Evolutionary conservation across 2,113 vertebrate species (phyloP).

Genomic region (Ptilorrhoa leucosticta): DNA sequence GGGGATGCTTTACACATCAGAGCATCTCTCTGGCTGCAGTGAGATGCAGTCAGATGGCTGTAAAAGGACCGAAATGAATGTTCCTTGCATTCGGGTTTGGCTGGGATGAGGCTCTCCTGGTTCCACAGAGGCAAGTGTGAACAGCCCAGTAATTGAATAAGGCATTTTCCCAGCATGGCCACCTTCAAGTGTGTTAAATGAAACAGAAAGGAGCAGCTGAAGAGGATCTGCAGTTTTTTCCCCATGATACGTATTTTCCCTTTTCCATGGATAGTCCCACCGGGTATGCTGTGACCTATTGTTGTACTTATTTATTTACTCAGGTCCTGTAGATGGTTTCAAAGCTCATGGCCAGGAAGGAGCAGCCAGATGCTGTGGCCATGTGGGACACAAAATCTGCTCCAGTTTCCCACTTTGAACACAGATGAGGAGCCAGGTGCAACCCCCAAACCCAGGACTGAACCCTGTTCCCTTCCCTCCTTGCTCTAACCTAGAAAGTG

Average conservation of each 20-base stretch:
- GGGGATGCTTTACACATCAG: neutral
- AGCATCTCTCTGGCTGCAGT: neutral
- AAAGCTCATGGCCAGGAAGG: slow-evolving; percentile 9
- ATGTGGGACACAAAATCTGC: neutral
- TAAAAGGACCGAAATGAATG: neutral
- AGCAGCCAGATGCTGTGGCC: neutral
- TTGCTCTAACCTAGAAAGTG: neutral
- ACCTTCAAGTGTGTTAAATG: neutral
- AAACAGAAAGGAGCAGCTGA: slow-evolving; percentile 60
- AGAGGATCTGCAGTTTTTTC: slow-evolving; percentile 40
- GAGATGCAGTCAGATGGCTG: neutral
- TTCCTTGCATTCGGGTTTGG: neutral
- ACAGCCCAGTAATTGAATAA: neutral
- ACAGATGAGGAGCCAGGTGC: neutral
- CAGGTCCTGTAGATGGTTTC: slow-evolving; percentile 16
- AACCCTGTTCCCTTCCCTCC: neutral
- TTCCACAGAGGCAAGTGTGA: neutral
- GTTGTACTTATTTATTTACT: slow-evolving; percentile 48
- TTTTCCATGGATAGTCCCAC: slow-evolving; percentile 25
- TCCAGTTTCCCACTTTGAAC: neutral
- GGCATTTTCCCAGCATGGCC: neutral
- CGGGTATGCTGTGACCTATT: neutral
- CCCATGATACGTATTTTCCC: neutral
- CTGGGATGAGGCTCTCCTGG: neutral
- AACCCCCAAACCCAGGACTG: neutral